Percentiles rank a stretch among this genome's conserved stretches.
Conservation (phyloP, 2,113 vertebrate species). For the Sander vitreus region DNA sequence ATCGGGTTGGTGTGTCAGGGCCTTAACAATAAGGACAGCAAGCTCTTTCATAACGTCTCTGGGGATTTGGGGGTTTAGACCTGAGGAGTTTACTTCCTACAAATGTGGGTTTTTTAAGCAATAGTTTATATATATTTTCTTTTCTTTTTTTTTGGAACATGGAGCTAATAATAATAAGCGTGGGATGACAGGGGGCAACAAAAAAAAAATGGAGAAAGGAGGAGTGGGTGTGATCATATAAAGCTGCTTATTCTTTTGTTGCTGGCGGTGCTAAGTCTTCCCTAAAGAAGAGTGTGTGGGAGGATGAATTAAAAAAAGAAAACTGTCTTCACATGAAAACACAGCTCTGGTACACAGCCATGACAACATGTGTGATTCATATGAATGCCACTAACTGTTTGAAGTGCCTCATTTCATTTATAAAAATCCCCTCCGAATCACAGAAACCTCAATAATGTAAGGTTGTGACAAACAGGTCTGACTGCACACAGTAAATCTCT, state of each 20-base stretch:
- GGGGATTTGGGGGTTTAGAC: neutral
- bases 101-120: neutral
- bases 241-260: slow-evolving; percentile 54
- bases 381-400: neutral
- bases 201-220: neutral
- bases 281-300: slow-evolving; percentile 54
- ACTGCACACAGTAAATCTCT: neutral
- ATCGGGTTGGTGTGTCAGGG: too few species aligned
- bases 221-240: slow-evolving; percentile 43
- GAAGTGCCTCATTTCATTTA: neutral
- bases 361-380: slow-evolving; percentile 30
- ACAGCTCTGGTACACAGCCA: slow-evolving; percentile 23
- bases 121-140: neutral
- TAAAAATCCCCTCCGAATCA: slow-evolving; percentile 7
- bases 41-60: neutral
- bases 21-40: neutral
- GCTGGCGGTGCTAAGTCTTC: slow-evolving; percentile 43
- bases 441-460: neutral
- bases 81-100: neutral
- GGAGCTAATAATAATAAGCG: slow-evolving; percentile 60
- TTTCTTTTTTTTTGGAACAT: too few species aligned
- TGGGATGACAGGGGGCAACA: slow-evolving; percentile 6
- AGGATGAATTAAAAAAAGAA: slow-evolving; percentile 40
- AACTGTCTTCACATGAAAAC: slow-evolving; percentile 17
- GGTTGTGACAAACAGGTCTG: neutral